These are phyloP conservation scores for Eucriotettix oculatus DNA, from an alignment of 2,888 invertebrate species.

Conservation along the genomic window DNA sequence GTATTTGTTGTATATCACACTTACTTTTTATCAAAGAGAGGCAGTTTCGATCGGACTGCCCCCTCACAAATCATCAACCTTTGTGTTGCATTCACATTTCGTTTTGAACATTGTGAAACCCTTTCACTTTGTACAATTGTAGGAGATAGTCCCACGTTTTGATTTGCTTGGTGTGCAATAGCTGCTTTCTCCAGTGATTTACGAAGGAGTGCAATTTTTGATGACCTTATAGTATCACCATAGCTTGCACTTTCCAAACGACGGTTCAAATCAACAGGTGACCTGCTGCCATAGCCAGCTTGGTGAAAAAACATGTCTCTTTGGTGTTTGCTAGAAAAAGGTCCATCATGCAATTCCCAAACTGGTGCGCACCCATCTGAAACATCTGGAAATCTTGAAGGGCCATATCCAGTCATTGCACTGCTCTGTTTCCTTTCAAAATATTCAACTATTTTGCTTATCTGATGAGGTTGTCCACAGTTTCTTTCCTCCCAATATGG, in stretches of 20 bases:
- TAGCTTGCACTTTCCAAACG: conserved; percentile 12
- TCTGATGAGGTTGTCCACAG: conserved; percentile 42
- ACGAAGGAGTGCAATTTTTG: conserved; percentile 15
- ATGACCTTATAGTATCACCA: conserved; percentile 13
- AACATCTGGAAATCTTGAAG: conserved; percentile 23
- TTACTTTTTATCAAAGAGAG: conserved; percentile 61
- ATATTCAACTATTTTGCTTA: conserved; percentile 74
- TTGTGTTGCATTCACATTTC: conserved; percentile 29
- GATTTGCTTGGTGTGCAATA: not conserved
- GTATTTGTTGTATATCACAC: not conserved
- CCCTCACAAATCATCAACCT: conserved; percentile 69
- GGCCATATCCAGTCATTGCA: conserved; percentile 14
- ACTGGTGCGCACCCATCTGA: conserved; percentile 1
- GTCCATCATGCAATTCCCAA: conserved; percentile 4
- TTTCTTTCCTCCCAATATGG: conserved; percentile 48
- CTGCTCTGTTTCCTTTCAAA: conserved; percentile 51
- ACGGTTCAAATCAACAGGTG: conserved; percentile 11
- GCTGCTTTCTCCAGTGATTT: conserved; percentile 12
- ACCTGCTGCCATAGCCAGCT: not conserved
- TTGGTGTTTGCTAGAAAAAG: conserved; percentile 7
- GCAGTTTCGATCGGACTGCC: conserved; percentile 70
- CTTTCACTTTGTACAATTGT: not conserved
- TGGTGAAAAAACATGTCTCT: conserved; percentile 9
- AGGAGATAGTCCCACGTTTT: not conserved
- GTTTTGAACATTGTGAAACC: not conserved